phyloP scores from a whole-genome alignment of 2,113 vertebrate genomes.

The Phylloscopus trochilus region DNA sequence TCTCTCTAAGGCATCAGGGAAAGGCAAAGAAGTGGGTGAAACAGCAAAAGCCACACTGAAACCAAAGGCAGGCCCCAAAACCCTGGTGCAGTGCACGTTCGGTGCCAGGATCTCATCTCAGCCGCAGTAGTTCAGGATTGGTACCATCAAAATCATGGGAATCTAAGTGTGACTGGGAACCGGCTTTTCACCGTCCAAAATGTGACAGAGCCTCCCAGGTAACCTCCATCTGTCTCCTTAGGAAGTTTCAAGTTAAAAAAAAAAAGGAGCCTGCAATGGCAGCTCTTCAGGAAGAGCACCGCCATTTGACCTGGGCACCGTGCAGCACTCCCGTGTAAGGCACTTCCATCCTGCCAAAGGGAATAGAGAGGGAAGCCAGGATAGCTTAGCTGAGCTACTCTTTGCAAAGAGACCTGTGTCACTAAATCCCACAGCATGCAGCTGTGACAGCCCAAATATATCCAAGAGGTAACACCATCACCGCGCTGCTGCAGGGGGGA shows the following conservation, averaged over 20 bases:
- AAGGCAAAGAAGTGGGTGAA: not conserved
- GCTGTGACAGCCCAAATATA: not conserved
- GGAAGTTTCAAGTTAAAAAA: not conserved
- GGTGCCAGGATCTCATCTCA: not conserved
- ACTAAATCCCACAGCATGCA: not conserved
- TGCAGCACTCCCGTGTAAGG: not conserved
- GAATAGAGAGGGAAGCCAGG: not conserved
- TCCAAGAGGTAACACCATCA: not conserved
- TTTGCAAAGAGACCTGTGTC: not conserved
- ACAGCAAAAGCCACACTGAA: not conserved
- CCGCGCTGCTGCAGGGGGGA: not conserved
- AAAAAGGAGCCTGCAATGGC: not conserved
- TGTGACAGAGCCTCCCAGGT: not conserved
- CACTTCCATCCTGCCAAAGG: not conserved
- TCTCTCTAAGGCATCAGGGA: not conserved
- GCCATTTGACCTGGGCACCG: accelerated
- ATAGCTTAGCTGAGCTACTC: not conserved
- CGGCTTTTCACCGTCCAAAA: not conserved
- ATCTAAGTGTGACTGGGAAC: not conserved
- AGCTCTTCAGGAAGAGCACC: not conserved
- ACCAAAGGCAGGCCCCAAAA: not conserved
- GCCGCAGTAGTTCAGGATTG: not conserved
- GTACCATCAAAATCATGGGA: not conserved
- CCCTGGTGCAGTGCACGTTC: not conserved
- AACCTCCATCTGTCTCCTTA: not conserved